Evolutionary conservation across 2,797 vertebrate species (phyloP).

Genomic region (Melanotaenia pygmaea): DNA sequence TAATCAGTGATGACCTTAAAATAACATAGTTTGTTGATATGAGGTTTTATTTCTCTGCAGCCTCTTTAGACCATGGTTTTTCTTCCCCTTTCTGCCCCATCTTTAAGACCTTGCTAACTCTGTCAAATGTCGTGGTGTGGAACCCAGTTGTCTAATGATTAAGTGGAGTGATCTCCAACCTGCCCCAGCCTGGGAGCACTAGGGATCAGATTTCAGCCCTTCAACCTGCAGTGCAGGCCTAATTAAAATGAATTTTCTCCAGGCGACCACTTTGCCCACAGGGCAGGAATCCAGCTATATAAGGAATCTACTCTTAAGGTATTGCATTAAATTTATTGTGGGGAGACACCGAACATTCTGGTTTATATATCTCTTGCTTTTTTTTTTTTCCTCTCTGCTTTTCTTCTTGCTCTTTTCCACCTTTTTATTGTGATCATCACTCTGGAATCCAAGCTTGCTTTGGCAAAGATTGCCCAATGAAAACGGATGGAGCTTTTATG

Average conservation of each 20-base stretch:
- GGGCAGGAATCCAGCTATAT: conserved; percentile 79
- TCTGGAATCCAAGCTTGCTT: conserved; percentile 79
- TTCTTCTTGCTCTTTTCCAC: conserved; percentile 65
- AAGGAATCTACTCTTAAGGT: conserved; percentile 80
- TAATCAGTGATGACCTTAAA: conserved; percentile 70
- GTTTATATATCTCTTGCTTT: conserved; percentile 78
- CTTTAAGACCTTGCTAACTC: conserved; percentile 73
- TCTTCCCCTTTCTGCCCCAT: conserved; percentile 41
- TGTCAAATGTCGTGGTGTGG: conserved; percentile 77
- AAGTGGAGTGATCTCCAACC: conserved; percentile 84
- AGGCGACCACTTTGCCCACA: conserved; percentile 81
- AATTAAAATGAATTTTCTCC: conserved; percentile 87
- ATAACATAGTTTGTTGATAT: conserved; percentile 76
- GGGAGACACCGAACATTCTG: conserved; percentile 78
- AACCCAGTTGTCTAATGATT: conserved; percentile 85
- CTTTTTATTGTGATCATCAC: conserved; percentile 84
- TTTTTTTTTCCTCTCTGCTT: conserved; percentile 43
- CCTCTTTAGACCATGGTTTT: conserved; percentile 46
- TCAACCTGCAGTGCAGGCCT: conserved; percentile 81
- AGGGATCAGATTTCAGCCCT: conserved; percentile 82
- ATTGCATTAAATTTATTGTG: conserved; percentile 82
- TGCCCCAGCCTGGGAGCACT: conserved; percentile 78
- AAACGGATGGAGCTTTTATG: conserved; percentile 79
- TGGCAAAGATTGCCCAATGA: conserved; percentile 81
- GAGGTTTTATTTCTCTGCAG: conserved; percentile 69